These are phyloP conservation scores for Isoperla grammatica DNA, from an alignment of 2,888 invertebrate species.

Conservation along the genomic window DNA sequence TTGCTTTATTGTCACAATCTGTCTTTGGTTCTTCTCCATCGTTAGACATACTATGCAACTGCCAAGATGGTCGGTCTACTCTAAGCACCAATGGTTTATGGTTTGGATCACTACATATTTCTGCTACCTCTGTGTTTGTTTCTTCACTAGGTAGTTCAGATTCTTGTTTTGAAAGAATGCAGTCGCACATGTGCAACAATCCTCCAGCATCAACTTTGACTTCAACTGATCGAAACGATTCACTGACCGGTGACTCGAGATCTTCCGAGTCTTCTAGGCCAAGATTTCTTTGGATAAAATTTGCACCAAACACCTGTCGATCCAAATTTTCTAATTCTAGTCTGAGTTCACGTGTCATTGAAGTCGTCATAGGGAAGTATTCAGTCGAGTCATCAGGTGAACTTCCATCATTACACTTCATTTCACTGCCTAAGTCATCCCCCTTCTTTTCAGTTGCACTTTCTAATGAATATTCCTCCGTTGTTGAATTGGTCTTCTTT, in stretches of 20 bases:
- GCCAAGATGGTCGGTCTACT: constrained; percentile 35
- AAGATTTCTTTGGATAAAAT: constrained; percentile 23
- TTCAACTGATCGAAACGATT: constrained; percentile 25
- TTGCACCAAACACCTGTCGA: constrained; percentile 70
- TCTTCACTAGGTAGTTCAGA: constrained; percentile 31
- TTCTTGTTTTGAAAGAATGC: constrained; percentile 35
- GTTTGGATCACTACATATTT: constrained; percentile 36
- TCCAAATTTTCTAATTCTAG: constrained; percentile 79
- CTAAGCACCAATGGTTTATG: constrained; percentile 32
- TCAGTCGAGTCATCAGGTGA: constrained; percentile 78
- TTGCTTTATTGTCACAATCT: background rate
- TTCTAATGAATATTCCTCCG: background rate
- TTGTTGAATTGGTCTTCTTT: background rate
- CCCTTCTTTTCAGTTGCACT: background rate
- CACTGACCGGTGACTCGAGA: constrained; percentile 29
- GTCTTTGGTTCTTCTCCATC: background rate
- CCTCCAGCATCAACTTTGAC: constrained; percentile 18
- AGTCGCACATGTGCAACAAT: constrained; percentile 39
- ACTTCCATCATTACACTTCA: constrained; percentile 46
- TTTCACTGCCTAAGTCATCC: background rate
- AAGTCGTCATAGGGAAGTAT: constrained; percentile 82
- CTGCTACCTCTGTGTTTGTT: constrained; percentile 32
- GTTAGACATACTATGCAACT: background rate
- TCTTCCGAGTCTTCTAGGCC: constrained; percentile 30
- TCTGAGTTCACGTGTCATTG: constrained; percentile 76